These are phyloP conservation scores for Zapornia atra DNA, from an alignment of 2,113 vertebrate species.

Conservation along the genomic window DNA sequence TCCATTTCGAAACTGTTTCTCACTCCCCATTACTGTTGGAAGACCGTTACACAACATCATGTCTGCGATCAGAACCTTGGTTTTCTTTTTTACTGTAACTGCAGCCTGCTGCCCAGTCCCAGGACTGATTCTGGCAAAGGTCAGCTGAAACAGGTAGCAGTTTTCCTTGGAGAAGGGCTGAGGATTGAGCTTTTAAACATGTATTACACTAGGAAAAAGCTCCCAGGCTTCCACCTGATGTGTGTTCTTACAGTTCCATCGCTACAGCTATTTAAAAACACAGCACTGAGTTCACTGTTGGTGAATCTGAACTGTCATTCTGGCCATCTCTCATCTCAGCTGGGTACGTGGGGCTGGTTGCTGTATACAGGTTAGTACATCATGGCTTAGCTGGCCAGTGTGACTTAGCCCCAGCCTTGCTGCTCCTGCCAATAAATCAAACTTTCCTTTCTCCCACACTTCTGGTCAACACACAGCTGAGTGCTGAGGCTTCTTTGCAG, in stretches of 20 bases:
- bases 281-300: neutral
- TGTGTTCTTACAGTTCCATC: slow-evolving; percentile 23
- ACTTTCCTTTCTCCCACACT: neutral
- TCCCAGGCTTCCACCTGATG: neutral
- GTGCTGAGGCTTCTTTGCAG: neutral
- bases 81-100: neutral
- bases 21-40: neutral
- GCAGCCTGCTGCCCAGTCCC: neutral
- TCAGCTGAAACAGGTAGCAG: slow-evolving; percentile 29
- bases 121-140: slow-evolving; percentile 16
- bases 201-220: neutral
- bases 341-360: neutral
- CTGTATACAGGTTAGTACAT: neutral
- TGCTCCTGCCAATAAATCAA: neutral
- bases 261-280: neutral
- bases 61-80: neutral
- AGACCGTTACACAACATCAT: neutral
- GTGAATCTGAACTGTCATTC: neutral
- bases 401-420: neutral
- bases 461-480: neutral
- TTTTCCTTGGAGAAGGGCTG: slow-evolving; percentile 32
- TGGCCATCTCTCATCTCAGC: neutral
- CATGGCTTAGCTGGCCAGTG: neutral
- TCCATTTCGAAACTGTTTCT: neutral
- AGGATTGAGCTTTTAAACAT: slow-evolving; percentile 60